Conservation (phyloP, 2,888 invertebrate genomes). For the Leucoma salicis region DNA sequence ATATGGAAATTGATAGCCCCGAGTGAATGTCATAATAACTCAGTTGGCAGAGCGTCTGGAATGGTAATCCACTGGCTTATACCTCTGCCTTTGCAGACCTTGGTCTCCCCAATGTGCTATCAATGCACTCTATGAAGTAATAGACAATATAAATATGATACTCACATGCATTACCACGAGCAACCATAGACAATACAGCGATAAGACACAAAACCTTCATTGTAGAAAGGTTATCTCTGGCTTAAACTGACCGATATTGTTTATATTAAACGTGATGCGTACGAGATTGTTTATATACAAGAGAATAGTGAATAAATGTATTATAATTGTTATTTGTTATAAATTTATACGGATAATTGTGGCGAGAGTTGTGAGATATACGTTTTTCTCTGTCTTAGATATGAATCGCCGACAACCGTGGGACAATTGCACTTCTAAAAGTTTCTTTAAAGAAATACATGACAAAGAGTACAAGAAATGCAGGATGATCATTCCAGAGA, state of each 20-base stretch:
- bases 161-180: conserved; percentile 31
- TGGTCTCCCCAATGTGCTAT: too few species aligned
- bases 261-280: conserved; percentile 15
- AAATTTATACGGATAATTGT: conserved; percentile 3
- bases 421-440: too few species aligned
- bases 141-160: conserved; percentile 6
- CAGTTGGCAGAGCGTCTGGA: too few species aligned
- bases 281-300: conserved; percentile 27
- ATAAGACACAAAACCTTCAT: conserved; percentile 34
- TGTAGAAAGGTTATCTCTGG: conserved; percentile 23
- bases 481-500: too few species aligned
- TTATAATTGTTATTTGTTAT: conserved; percentile 15
- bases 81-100: too few species aligned
- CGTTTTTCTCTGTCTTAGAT: not conserved
- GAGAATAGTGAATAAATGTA: conserved; percentile 15
- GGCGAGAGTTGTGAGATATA: conserved; percentile 6
- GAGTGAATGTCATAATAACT: too few species aligned
- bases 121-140: too few species aligned
- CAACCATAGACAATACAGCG: conserved; percentile 23
- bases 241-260: conserved; percentile 13
- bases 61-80: too few species aligned
- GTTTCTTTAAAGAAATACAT: too few species aligned
- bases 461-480: too few species aligned
- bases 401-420: too few species aligned
- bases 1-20: too few species aligned